A percentile compares a stretch with the other conserved stretches of the same genome.
These are phyloP conservation scores for Gavia stellata DNA, from an alignment of 2,113 vertebrate genomes.

Conservation along the genomic window DNA sequence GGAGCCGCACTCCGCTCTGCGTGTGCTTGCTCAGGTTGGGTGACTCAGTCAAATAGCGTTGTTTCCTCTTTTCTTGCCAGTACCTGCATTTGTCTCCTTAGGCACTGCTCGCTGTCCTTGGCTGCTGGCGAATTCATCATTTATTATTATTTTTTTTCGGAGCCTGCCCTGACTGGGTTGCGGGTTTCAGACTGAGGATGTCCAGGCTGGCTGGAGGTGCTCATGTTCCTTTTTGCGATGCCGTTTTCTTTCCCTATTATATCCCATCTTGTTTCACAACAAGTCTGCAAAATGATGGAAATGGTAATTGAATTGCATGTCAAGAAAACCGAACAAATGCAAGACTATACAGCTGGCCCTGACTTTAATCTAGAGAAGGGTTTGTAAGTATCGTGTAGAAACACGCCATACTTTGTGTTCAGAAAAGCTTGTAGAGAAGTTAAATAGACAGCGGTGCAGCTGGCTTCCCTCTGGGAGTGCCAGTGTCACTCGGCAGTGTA, in stretches of 20 bases:
- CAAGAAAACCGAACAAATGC: background rate
- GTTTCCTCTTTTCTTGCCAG: background rate
- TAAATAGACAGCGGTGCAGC: background rate
- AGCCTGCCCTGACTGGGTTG: background rate
- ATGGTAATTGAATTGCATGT: background rate
- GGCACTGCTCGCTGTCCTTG: background rate
- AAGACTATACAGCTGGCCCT: background rate
- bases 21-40: background rate
- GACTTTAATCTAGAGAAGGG: background rate
- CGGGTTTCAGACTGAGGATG: rapidly evolving
- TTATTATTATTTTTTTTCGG: background rate
- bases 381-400: background rate
- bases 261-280: background rate
- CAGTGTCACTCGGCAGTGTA: background rate
- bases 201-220: background rate
- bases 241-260: background rate
- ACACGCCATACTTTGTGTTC: background rate
- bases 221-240: background rate
- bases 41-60: background rate
- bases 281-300: background rate
- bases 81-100: background rate
- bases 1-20: background rate
- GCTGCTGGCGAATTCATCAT: rapidly evolving
- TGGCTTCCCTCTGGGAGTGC: background rate
- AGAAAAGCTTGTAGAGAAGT: background rate